Percentiles rank a stretch among this genome's conserved stretches.
Conservation (phyloP, 2,888 invertebrate species). For the Quadroppia sp. region DNA sequence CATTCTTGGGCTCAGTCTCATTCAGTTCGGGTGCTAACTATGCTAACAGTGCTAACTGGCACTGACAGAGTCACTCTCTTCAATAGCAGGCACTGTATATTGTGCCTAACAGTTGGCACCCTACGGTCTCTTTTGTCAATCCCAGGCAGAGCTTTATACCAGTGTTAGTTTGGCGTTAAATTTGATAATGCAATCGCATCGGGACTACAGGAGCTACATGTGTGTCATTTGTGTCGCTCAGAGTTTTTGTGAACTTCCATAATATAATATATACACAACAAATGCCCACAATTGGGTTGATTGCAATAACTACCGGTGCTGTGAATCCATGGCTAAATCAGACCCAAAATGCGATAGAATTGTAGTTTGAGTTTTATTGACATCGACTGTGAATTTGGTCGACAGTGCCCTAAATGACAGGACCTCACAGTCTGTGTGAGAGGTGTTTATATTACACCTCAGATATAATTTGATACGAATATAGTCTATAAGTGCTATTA, state of each 20-base stretch:
- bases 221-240: slow-evolving; percentile 26
- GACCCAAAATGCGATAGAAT: background rate
- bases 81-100: background rate
- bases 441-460: background rate
- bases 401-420: slow-evolving; percentile 16
- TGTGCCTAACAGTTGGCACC: slow-evolving; percentile 33
- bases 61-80: background rate
- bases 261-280: slow-evolving; percentile 14
- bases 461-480: slow-evolving; percentile 13
- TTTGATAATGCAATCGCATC: slow-evolving; percentile 10
- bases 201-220: slow-evolving; percentile 8
- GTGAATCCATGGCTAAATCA: background rate
- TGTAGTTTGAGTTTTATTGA: slow-evolving; percentile 4
- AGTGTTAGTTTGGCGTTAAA: slow-evolving; percentile 32
- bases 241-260: slow-evolving; percentile 22
- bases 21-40: background rate
- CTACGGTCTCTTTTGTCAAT: slow-evolving; percentile 4
- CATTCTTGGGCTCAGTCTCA: background rate
- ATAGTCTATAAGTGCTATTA: background rate
- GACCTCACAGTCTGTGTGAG: slow-evolving; percentile 14
- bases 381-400: background rate
- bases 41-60: background rate
- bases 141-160: background rate
- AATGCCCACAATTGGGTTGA: slow-evolving; percentile 29
- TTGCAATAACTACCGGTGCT: background rate